Evolutionary conservation across 1,140 invertebrate genomes (phyloP).

Genomic region (Wiebesia pumilae): DNA sequence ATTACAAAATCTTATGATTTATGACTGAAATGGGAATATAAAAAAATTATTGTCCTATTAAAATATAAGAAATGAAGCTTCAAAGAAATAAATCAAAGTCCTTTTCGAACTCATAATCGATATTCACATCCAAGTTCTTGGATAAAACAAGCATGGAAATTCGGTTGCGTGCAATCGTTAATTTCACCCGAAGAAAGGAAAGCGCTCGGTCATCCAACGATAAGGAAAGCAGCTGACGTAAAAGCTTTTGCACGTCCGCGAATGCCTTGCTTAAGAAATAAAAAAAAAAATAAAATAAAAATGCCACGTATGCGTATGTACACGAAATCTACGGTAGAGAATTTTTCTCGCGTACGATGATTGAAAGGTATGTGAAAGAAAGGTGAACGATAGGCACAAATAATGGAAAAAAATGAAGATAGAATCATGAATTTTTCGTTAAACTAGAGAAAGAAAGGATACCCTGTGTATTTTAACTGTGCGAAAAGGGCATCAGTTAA

Average conservation of each 20-base stretch:
- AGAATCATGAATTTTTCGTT: background rate
- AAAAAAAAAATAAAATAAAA: conserved; percentile 29
- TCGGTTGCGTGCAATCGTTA: conserved; percentile 39
- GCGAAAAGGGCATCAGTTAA: conserved; percentile 39
- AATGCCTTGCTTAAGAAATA: background rate
- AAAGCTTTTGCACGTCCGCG: conserved; percentile 15
- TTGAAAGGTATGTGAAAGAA: conserved; percentile 38
- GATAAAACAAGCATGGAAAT: conserved; percentile 34
- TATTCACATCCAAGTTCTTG: background rate
- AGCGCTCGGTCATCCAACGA: conserved; percentile 42
- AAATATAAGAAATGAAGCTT: background rate
- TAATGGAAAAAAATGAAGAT: conserved; percentile 11
- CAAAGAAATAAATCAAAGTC: conserved; percentile 2
- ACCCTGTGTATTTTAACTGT: background rate
- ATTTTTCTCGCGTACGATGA: conserved; percentile 16
- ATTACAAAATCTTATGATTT: no score
- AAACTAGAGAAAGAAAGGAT: background rate
- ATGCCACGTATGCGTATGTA: background rate
- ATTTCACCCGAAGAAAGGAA: conserved; percentile 36
- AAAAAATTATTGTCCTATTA: background rate
- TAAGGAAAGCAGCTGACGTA: conserved; percentile 37
- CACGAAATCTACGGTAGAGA: background rate
- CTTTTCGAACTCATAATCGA: background rate
- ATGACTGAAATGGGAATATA: no score
- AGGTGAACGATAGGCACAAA: background rate